Evolutionary conservation across 2,888 invertebrate genomes (phyloP), one percentile per base, ranked within the genome.

Genomic region (Ochropleura plecta): DNA sequence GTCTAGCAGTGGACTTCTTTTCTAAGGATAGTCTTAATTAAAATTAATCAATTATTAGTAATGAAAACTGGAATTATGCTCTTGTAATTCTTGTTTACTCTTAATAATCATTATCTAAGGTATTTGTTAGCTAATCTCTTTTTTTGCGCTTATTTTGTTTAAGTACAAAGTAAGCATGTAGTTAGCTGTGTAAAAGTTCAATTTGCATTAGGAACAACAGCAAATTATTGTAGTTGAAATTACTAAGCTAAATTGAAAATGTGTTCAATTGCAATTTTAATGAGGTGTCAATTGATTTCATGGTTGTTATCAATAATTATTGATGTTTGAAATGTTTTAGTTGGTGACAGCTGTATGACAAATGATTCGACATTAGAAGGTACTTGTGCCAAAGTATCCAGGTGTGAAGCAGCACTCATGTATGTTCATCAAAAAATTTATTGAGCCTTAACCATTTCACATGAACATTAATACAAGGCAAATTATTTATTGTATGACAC

Each of bases 341-440:
- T 94, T 88, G 94, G 94, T 64, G 95, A 95, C 53, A 68, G 78
- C 40, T 96, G 95, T 84, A 82, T 63, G 68, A 89, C 92, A 46
- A 93, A 91, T 81, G 87, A 89, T 20, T 84, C 90, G 62, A 76
- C 85, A 8, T 64, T 84, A 20, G 90, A 91, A 55, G 95, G 95
- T 57, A 86, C 81, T 20, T 96, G 96, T 82, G 88, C 88, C 40
- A 55, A 90, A 53, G 88, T 93, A 49, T 89, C 88, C 9, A 86
- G 91, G 55, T 96, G 96, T 90, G 89, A 90, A 66, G 88, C 90
- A 63, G 95, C 96, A 16, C 3, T 95, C 69, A 91, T 89, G 96
- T 95, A 81, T 92, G 94, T 92, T 49, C 46, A 53, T 65, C 5
- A 60, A 44, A 46, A 55, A 14, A 16, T 42, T 60, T 10, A 6